Conservation (phyloP, 2,888 invertebrate genomes). For the Rapana venosa region DNA sequence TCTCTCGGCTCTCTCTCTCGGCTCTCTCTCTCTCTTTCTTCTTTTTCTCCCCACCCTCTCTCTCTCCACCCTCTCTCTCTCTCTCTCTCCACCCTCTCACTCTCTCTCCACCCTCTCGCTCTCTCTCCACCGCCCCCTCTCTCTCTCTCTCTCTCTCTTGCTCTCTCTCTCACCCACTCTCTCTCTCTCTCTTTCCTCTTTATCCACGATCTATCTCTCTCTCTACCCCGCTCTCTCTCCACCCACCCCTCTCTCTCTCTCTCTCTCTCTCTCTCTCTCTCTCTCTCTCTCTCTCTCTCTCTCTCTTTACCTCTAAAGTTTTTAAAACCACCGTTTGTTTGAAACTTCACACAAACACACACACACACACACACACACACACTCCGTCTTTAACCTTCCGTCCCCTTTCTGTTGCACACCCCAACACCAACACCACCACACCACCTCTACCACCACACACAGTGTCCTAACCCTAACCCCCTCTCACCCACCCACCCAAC, state of each 20-base stretch:
- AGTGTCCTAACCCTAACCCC: background rate
- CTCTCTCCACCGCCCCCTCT: background rate
- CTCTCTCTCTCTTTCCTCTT: conserved; percentile 23
- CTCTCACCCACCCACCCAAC: conserved; percentile 7
- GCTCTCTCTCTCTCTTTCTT: too few relatives aligned
- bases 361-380: background rate
- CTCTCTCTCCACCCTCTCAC: background rate
- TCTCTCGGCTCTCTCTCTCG: conserved; percentile 26
- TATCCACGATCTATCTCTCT: too few relatives aligned
- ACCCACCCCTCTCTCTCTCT: background rate
- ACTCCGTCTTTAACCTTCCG: background rate
- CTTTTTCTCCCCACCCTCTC: background rate
- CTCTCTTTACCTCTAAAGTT: background rate
- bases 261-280: background rate
- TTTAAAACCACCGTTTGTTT: too few relatives aligned
- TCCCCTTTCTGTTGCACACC: background rate
- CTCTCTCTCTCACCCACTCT: conserved; percentile 19
- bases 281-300: background rate
- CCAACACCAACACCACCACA: background rate
- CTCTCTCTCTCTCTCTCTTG: conserved; percentile 12
- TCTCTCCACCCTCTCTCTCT: background rate
- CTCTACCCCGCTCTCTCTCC: background rate
- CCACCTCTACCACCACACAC: background rate
- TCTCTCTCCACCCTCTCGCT: background rate
- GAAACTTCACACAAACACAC: background rate